Conservation (phyloP, 1,140 invertebrate species). For the Drosophila kurseongensis region DNA sequence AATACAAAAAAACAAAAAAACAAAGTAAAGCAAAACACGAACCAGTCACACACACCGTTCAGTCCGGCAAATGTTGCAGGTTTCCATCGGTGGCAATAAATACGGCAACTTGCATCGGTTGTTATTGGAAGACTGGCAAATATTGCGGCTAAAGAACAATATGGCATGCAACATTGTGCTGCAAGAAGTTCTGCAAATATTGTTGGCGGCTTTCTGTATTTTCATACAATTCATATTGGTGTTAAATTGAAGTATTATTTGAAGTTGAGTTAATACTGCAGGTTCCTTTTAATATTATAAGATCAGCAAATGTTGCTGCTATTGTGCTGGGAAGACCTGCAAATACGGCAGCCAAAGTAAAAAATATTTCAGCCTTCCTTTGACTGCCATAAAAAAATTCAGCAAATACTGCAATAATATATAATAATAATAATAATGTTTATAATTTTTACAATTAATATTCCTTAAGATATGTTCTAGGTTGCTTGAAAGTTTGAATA, state of each 20-base stretch:
- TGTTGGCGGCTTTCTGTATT: neutral
- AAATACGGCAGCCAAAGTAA: too few relatives aligned
- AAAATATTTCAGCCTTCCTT: too few relatives aligned
- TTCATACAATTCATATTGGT: neutral
- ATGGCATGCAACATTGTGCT: neutral
- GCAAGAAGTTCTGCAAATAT: neutral
- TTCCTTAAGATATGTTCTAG: too few relatives aligned
- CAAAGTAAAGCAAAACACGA: slow-evolving; percentile 33
- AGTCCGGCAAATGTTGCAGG: slow-evolving; percentile 16
- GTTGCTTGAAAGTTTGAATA: too few relatives aligned
- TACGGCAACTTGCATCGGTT: neutral
- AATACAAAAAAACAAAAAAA: slow-evolving; percentile 7
- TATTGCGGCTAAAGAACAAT: neutral
- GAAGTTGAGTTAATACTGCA: neutral
- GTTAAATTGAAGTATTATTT: too few relatives aligned
- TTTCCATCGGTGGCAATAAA: slow-evolving; percentile 7
- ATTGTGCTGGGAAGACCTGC: too few relatives aligned
- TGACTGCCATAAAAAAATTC: too few relatives aligned
- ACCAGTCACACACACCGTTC: slow-evolving; percentile 30
- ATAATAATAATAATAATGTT: too few relatives aligned
- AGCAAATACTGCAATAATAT: too few relatives aligned
- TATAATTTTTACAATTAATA: too few relatives aligned
- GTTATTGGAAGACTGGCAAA: neutral
- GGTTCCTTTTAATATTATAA: neutral
- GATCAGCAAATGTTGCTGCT: too few relatives aligned